These are phyloP conservation scores for Falcaria lacertinaria DNA, from an alignment of 2,888 invertebrate species.

Conservation along the genomic window DNA sequence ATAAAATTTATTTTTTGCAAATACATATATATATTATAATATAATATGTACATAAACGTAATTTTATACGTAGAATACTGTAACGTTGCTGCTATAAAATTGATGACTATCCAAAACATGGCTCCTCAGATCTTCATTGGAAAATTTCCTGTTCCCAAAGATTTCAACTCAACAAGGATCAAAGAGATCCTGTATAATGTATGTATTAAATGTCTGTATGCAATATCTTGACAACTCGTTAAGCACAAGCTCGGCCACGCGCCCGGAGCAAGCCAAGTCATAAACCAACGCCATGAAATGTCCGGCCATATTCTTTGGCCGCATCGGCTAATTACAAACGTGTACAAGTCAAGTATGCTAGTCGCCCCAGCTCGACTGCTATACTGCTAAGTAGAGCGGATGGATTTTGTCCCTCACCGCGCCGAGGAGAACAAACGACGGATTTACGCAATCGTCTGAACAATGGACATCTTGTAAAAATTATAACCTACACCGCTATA, in stretches of 20 bases:
- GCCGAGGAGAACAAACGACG: conserved; percentile 34
- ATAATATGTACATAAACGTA: too few species aligned
- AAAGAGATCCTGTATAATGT: neutral
- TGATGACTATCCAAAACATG: too few species aligned
- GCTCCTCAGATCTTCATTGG: too few species aligned
- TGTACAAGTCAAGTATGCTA: conserved; percentile 8
- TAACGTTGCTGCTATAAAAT: too few species aligned
- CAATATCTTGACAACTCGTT: neutral
- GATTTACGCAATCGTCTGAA: conserved; percentile 37
- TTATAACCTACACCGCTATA: conserved; percentile 22
- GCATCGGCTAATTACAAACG: neutral
- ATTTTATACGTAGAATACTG: too few species aligned
- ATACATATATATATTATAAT: too few species aligned
- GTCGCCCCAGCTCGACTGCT: neutral
- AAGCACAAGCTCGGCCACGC: neutral
- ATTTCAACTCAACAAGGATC: neutral
- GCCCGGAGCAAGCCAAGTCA: neutral
- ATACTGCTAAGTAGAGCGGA: conserved; percentile 23
- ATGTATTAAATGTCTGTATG: neutral
- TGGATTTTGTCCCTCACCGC: conserved; percentile 15
- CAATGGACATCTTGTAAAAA: conserved; percentile 30
- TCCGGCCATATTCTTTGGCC: neutral
- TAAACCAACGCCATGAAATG: neutral
- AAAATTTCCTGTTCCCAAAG: neutral
- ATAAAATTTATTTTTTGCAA: too few species aligned